Evolutionary conservation across 2,113 vertebrate genomes (phyloP).

Genomic region (Otocyon megalotis): DNA sequence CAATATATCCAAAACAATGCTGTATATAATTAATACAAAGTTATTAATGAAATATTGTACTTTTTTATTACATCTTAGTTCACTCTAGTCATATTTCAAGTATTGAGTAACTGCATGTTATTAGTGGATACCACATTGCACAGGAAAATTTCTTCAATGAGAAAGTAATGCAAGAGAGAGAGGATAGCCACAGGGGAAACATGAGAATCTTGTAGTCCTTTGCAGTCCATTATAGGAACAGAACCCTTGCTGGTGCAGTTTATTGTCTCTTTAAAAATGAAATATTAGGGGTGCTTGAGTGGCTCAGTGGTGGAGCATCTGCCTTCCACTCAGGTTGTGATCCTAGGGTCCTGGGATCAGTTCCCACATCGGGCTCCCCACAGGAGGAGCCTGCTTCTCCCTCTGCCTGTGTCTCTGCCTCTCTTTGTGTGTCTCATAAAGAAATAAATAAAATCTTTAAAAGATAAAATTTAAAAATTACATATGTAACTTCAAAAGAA

Average conservation of each 20-base stretch:
- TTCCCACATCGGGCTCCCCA: no score
- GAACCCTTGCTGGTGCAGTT: background rate
- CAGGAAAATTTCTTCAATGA: slow-evolving; percentile 28
- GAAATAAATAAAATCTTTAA: no score
- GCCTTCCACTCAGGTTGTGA: no score
- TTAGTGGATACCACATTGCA: background rate
- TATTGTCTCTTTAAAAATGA: background rate
- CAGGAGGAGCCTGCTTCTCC: no score
- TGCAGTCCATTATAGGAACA: background rate
- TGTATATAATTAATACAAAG: background rate
- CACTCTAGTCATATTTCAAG: background rate
- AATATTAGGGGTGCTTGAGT: background rate
- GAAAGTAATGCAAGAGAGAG: background rate
- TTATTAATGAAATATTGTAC: slow-evolving; percentile 23
- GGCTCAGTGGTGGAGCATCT: no score
- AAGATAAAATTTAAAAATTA: no score
- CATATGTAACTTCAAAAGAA: background rate
- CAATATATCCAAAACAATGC: background rate
- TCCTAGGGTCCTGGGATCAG: no score
- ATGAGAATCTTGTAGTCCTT: background rate
- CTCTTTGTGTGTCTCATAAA: no score
- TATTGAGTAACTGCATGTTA: background rate
- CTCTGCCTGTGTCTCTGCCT: no score
- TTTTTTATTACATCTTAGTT: slow-evolving; percentile 39
- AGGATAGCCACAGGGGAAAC: background rate